phyloP scores from a whole-genome alignment of 2,797 vertebrate genomes.

The Coregonus ussuriensis region DNA sequence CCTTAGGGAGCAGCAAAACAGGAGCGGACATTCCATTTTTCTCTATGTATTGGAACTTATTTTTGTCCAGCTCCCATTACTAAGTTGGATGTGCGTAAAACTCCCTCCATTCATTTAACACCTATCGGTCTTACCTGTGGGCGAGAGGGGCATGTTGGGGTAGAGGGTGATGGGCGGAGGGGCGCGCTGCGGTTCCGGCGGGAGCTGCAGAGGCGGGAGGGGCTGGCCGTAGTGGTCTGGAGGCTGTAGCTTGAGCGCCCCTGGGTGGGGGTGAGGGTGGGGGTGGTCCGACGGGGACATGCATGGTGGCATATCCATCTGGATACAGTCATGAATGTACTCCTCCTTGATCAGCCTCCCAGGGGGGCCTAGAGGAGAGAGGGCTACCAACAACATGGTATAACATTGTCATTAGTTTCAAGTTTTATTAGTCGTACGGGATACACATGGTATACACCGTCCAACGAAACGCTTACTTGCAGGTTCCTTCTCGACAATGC shows the following conservation, averaged over 20 bases:
- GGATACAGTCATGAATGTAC: constrained; percentile 75
- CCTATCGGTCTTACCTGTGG: constrained; percentile 59
- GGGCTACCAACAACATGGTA: neutral
- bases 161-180: constrained; percentile 64
- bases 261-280: constrained; percentile 53
- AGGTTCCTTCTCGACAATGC: no score
- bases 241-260: constrained; percentile 55
- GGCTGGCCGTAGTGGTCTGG: constrained; percentile 66
- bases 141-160: constrained; percentile 71
- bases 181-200: constrained; percentile 57
- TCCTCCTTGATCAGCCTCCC: constrained; percentile 79
- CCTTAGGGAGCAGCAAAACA: neutral
- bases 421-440: no score
- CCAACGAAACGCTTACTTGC: no score
- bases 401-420: neutral
- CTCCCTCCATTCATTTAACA: no score
- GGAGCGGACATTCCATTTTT: neutral
- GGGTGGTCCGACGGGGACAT: constrained; percentile 66
- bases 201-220: constrained; percentile 64
- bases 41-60: neutral
- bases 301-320: constrained; percentile 75
- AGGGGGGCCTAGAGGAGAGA: constrained; percentile 45
- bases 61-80: neutral
- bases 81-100: neutral
- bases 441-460: no score